phyloP scores from a whole-genome alignment of 1,140 invertebrate genomes.

The Drosophila eugracilis region DNA sequence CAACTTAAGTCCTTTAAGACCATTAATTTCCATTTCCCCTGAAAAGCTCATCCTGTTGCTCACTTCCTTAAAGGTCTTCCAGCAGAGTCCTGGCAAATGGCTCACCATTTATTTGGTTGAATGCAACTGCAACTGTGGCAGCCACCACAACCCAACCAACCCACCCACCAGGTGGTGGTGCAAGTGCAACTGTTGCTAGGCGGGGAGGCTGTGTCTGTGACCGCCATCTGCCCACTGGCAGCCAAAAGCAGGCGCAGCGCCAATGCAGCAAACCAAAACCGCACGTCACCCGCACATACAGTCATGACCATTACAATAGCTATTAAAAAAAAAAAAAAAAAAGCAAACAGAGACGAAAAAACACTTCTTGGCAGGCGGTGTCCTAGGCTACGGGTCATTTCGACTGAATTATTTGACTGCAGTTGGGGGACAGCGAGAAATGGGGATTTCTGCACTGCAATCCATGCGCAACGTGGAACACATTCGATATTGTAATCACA shows the following conservation, averaged over 20 bases:
- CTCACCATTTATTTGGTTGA: slow-evolving; percentile 22
- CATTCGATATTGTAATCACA: slow-evolving; percentile 29
- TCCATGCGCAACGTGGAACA: slow-evolving; percentile 9
- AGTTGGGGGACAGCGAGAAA: slow-evolving; percentile 4
- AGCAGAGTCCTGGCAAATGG: slow-evolving; percentile 5
- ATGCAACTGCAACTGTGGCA: slow-evolving; percentile 5
- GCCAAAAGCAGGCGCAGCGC: slow-evolving; percentile 36
- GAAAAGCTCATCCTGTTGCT: not conserved
- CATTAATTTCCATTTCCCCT: not conserved
- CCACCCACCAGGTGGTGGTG: not conserved
- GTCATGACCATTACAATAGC: slow-evolving; percentile 54
- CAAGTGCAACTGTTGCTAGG: slow-evolving; percentile 34
- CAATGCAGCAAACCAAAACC: slow-evolving; percentile 53
- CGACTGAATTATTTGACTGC: slow-evolving; percentile 64
- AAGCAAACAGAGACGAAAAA: no score
- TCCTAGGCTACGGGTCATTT: slow-evolving; percentile 65
- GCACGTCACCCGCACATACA: slow-evolving; percentile 67
- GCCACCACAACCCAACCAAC: not conserved
- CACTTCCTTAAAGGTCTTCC: slow-evolving; percentile 11
- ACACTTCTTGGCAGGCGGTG: slow-evolving; percentile 56
- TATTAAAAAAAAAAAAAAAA: slow-evolving; percentile 14
- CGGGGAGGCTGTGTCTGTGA: slow-evolving; percentile 30
- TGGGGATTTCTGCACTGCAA: slow-evolving; percentile 22
- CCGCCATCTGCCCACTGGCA: slow-evolving; percentile 50
- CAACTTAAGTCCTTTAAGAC: no score